Conservation (phyloP, 2,888 invertebrate species). For the Myopa testacea region DNA sequence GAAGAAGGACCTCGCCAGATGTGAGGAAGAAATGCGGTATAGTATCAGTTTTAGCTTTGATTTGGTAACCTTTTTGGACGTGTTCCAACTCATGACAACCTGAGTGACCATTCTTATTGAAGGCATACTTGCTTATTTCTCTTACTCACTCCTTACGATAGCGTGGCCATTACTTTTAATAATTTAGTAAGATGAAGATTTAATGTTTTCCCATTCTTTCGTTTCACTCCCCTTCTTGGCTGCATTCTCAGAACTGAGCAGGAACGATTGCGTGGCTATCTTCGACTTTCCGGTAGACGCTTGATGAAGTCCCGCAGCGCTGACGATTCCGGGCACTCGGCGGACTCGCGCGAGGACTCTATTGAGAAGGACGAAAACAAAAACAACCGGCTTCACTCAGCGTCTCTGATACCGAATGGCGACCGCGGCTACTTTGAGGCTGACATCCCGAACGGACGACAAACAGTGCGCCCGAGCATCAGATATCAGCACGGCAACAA, state of each 20-base stretch:
- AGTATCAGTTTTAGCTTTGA: too few species aligned
- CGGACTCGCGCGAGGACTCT: conserved; percentile 65
- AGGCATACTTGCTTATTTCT: too few species aligned
- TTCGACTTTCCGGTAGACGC: conserved; percentile 70
- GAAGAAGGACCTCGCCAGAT: conserved; percentile 44
- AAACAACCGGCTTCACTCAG: conserved; percentile 59
- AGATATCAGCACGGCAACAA: conserved; percentile 29
- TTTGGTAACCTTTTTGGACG: too few species aligned
- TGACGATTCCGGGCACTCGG: conserved; percentile 44
- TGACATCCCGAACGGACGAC: conserved; percentile 1
- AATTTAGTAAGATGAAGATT: too few species aligned
- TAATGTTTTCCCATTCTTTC: not conserved
- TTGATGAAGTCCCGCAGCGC: conserved; percentile 65
- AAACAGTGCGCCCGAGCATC: not conserved
- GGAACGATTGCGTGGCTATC: conserved; percentile 72
- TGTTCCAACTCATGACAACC: too few species aligned
- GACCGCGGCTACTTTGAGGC: conserved; percentile 34
- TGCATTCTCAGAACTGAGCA: conserved; percentile 69
- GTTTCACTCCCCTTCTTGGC: conserved; percentile 20
- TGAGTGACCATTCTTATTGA: too few species aligned
- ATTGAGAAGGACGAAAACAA: conserved; percentile 64
- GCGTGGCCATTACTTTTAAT: too few species aligned
- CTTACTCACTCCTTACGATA: too few species aligned
- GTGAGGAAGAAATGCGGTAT: too few species aligned
- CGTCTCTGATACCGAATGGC: conserved; percentile 53